Conservation (phyloP, 1,140 invertebrate genomes). For the Anthonomus grandis region DNA sequence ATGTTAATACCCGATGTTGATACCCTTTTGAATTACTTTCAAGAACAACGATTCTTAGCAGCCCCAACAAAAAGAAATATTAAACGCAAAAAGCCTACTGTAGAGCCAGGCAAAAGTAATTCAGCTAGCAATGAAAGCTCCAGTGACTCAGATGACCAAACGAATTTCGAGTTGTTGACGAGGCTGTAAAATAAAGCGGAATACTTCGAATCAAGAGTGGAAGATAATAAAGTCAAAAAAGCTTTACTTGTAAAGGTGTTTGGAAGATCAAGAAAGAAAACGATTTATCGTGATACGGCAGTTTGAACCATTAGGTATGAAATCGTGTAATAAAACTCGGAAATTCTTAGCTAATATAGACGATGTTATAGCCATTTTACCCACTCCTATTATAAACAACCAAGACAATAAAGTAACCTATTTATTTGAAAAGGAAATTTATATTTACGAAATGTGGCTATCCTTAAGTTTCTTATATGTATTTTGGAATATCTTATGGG, state of each 20-base stretch:
- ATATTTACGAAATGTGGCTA: too few species aligned
- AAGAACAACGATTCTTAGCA: constrained; percentile 18
- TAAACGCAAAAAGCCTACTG: constrained; percentile 17
- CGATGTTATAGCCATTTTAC: too few species aligned
- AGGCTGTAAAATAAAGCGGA: constrained; percentile 13
- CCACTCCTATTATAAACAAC: too few species aligned
- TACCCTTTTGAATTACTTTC: constrained; percentile 18
- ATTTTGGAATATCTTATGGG: too few species aligned
- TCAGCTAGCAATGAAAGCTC: constrained; percentile 7
- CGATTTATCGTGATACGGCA: constrained; percentile 11
- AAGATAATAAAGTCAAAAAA: constrained; percentile 15
- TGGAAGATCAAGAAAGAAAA: constrained; percentile 18
- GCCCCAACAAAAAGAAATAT: neutral
- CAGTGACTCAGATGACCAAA: constrained; percentile 17
- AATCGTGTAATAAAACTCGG: constrained; percentile 11
- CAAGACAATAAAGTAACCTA: too few species aligned
- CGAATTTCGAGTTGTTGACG: constrained; percentile 2
- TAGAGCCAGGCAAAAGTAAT: constrained; percentile 25
- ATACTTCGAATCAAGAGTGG: constrained; percentile 14
- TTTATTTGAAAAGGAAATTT: too few species aligned
- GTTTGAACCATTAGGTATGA: constrained; percentile 14
- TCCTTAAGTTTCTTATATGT: too few species aligned
- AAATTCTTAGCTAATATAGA: constrained; percentile 14
- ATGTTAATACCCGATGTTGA: too few species aligned
- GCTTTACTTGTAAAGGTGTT: constrained; percentile 17